Evolutionary conservation across 2,113 vertebrate genomes (phyloP).

Genomic region (Bombycilla garrulus): DNA sequence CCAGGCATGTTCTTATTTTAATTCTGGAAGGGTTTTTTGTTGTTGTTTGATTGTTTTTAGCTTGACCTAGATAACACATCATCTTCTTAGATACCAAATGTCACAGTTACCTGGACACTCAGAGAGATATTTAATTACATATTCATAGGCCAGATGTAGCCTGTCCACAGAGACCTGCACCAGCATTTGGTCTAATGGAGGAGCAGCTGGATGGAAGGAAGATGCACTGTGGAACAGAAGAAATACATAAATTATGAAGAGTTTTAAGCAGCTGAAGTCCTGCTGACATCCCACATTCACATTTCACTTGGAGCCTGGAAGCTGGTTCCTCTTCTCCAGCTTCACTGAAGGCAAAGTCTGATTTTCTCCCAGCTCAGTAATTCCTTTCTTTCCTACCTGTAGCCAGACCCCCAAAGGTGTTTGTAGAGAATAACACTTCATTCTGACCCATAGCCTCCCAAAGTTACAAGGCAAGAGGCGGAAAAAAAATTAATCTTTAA

Average conservation of each 20-base stretch:
- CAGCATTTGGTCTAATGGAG: constrained; percentile 54
- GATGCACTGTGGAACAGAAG: not conserved
- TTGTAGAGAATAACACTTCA: not conserved
- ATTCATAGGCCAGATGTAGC: constrained; percentile 61
- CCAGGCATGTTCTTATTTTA: not conserved
- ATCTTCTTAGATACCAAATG: not conserved
- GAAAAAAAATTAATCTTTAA: not conserved
- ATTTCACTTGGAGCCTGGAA: not conserved
- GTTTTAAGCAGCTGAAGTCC: not conserved
- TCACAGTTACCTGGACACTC: not conserved
- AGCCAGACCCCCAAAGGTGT: not conserved
- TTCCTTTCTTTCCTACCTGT: not conserved
- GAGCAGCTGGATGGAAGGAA: constrained; percentile 47
- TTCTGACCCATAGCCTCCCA: not conserved
- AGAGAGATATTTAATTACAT: constrained; percentile 32
- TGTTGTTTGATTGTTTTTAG: not conserved
- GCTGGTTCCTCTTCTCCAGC: not conserved
- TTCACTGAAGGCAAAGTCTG: not conserved
- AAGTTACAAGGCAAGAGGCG: not conserved
- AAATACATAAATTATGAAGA: constrained; percentile 36
- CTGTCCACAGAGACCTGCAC: constrained; percentile 51
- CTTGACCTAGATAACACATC: not conserved
- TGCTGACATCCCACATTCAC: not conserved
- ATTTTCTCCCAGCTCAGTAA: not conserved
- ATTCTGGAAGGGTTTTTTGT: not conserved